Conservation (phyloP, 2,113 vertebrate species). For the Pluvianellus socialis region DNA sequence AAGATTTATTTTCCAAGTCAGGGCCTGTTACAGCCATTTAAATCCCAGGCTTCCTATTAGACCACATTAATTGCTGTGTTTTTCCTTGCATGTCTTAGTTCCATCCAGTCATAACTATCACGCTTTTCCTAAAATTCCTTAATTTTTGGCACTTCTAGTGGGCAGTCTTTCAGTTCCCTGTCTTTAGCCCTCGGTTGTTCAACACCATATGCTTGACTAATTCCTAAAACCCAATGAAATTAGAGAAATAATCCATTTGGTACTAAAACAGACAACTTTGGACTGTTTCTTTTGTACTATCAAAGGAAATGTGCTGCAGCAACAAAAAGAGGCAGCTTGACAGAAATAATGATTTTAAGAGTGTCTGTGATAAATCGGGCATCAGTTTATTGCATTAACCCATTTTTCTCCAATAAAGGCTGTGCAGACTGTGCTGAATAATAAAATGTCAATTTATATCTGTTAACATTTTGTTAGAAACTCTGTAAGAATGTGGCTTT, state of each 20-base stretch:
- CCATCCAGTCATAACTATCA: not conserved
- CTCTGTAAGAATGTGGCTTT: not conserved
- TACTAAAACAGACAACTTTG: not conserved
- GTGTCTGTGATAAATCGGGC: not conserved
- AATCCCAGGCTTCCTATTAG: not conserved
- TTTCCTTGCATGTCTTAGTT: not conserved
- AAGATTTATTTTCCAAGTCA: not conserved
- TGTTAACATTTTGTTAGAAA: not conserved
- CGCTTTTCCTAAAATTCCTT: not conserved
- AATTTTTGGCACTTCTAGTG: not conserved
- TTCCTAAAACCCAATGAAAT: not conserved
- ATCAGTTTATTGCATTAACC: not conserved
- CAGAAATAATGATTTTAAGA: not conserved
- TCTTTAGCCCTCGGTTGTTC: not conserved
- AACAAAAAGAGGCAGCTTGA: not conserved
- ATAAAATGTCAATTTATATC: not conserved
- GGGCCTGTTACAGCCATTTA: not conserved
- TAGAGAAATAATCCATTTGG: not conserved
- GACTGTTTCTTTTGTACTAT: not conserved
- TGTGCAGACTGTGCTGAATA: not conserved
- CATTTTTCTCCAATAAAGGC: not conserved
- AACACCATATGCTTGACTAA: not conserved
- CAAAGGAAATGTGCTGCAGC: not conserved
- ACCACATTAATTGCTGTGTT: not conserved
- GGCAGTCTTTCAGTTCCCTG: not conserved